These are phyloP conservation scores for Capricornis sumatraensis DNA, from an alignment of 2,113 vertebrate species.

Conservation along the genomic window DNA sequence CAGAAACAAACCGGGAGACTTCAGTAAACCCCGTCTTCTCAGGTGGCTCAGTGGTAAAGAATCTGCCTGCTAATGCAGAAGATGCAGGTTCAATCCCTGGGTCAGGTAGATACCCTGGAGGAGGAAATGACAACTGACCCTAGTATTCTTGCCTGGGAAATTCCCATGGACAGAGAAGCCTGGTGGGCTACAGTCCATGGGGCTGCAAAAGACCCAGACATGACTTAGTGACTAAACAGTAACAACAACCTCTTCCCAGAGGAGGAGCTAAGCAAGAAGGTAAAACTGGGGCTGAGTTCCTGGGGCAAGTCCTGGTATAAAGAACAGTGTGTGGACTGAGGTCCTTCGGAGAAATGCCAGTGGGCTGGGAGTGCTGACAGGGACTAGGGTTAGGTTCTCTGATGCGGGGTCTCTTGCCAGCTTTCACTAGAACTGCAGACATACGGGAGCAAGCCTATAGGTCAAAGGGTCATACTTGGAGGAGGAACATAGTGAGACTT, in stretches of 20 bases:
- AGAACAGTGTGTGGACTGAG: background rate
- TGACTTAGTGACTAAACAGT: background rate
- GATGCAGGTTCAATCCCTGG: background rate
- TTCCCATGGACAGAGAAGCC: background rate
- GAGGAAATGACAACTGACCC: background rate
- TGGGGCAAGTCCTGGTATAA: too few species aligned
- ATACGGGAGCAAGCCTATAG: background rate
- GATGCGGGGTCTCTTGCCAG: background rate
- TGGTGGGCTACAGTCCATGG: background rate
- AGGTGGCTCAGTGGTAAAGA: background rate
- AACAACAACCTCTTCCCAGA: background rate
- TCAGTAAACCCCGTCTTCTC: background rate
- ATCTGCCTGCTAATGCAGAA: background rate
- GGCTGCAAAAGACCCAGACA: background rate
- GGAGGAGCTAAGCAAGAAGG: background rate
- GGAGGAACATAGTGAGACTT: background rate
- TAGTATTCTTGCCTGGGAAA: background rate
- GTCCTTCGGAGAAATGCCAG: background rate
- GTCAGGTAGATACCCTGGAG: background rate
- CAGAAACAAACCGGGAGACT: background rate
- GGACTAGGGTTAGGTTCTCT: background rate
- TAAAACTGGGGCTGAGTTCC: background rate
- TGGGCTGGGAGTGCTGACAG: background rate
- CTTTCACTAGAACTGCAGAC: background rate
- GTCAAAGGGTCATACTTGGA: background rate